These are phyloP conservation scores for Henricia sp. DNA, from an alignment of 53 echinoderm and acorn worm species.

Conservation along the genomic window DNA sequence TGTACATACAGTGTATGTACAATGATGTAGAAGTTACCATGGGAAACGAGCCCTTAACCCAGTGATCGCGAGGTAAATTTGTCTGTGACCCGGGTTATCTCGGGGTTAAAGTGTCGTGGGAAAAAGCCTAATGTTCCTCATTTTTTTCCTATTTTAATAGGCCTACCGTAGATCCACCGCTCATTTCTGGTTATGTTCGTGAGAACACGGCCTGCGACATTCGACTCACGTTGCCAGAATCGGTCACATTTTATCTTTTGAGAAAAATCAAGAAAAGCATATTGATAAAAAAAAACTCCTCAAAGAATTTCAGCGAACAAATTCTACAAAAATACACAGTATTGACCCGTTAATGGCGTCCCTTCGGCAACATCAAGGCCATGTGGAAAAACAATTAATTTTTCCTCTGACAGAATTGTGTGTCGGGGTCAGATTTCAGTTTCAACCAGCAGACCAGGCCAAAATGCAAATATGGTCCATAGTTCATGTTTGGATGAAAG, in stretches of 20 bases:
- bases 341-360: neutral
- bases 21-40: too few species aligned
- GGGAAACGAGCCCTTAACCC: too few species aligned
- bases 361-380: constrained; percentile 16
- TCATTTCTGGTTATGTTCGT: too few species aligned
- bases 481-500: neutral
- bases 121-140: too few species aligned
- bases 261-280: too few species aligned
- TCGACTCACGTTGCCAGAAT: neutral
- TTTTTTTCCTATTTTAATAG: too few species aligned
- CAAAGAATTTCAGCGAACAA: neutral
- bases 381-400: constrained; percentile 45
- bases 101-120: too few species aligned
- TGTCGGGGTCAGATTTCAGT: constrained; percentile 46
- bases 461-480: neutral
- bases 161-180: too few species aligned
- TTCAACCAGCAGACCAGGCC: neutral
- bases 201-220: too few species aligned
- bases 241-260: neutral
- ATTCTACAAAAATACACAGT: neutral
- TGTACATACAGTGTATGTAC: too few species aligned
- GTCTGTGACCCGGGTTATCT: too few species aligned
- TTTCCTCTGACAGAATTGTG: constrained; percentile 13
- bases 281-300: neutral
- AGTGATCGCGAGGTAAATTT: too few species aligned